Conservation (phyloP, 2,888 invertebrate species). For the Spialia ferax region DNA sequence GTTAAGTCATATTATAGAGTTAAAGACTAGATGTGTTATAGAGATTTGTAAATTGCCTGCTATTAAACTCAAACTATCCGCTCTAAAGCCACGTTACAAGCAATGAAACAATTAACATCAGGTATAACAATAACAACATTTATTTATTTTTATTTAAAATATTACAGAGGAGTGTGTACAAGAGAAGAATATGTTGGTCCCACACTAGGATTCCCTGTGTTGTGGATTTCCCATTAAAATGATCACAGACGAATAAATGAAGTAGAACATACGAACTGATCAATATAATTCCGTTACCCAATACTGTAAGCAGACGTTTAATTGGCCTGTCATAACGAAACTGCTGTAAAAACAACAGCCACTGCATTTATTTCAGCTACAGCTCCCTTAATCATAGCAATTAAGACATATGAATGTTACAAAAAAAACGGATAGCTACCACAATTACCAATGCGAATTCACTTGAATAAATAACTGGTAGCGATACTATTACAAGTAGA, state of each 20-base stretch:
- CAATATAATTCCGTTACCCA: slow-evolving; percentile 23
- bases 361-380: slow-evolving; percentile 33
- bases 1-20: no score
- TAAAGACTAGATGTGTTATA: no score
- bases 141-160: no score
- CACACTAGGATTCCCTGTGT: no score
- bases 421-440: slow-evolving; percentile 42
- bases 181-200: no score
- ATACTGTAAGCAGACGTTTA: slow-evolving; percentile 27
- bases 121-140: no score
- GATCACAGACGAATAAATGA: background rate
- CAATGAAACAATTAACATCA: no score
- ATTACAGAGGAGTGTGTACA: no score
- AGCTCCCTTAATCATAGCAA: slow-evolving; percentile 36
- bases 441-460: slow-evolving; percentile 52
- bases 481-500: slow-evolving; percentile 29
- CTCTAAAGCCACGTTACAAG: no score
- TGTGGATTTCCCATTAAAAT: no score
- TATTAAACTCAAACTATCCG: no score
- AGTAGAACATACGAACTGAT: background rate
- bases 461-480: slow-evolving; percentile 58
- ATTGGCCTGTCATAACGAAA: slow-evolving; percentile 40
- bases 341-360: slow-evolving; percentile 18
- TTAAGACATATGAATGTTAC: slow-evolving; percentile 39
- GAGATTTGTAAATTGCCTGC: no score